Conservation (phyloP, 2,113 vertebrate genomes). For the Aptenodytes forsteri region DNA sequence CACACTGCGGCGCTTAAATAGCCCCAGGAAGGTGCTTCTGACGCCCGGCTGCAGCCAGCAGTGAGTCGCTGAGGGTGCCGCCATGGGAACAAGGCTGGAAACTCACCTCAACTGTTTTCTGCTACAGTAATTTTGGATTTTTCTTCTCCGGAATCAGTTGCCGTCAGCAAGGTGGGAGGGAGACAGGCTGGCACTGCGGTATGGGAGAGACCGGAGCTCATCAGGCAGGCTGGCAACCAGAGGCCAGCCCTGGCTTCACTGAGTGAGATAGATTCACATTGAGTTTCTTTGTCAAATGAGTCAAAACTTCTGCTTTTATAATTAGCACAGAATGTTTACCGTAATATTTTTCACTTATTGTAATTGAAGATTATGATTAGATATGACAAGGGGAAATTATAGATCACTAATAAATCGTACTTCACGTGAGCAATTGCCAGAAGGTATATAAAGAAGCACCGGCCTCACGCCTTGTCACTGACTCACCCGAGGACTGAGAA, state of each 20-base stretch:
- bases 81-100: too few relatives aligned
- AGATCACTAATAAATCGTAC: not conserved
- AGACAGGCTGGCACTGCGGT: not conserved
- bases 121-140: not conserved
- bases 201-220: not conserved
- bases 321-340: not conserved
- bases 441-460: accelerated
- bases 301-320: not conserved
- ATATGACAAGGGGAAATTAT: not conserved
- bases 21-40: not conserved
- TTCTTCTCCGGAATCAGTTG: not conserved
- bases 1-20: not conserved
- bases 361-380: not conserved
- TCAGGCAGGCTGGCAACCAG: not conserved
- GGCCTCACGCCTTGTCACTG: not conserved
- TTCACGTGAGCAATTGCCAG: not conserved
- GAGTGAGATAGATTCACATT: too few relatives aligned
- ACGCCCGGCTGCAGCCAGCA: not conserved
- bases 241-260: not conserved
- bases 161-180: accelerated
- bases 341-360: not conserved
- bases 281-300: not conserved
- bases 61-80: too few relatives aligned
- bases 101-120: not conserved
- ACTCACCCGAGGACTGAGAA: not conserved